Conservation (phyloP, 2,888 invertebrate genomes). For the Amblyjoppa fuscipennis region DNA sequence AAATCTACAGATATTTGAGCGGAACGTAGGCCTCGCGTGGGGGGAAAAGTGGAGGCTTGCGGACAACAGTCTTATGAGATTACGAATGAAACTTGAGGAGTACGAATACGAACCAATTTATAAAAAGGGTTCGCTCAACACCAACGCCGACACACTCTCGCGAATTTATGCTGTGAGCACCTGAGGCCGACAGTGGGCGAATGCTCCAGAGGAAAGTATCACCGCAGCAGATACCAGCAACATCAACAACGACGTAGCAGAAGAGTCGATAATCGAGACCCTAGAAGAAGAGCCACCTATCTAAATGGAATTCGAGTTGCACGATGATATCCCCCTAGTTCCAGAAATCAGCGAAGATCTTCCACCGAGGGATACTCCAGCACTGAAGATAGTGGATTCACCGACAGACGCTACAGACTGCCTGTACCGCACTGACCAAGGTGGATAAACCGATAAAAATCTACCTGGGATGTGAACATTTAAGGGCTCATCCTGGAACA, state of each 20-base stretch:
- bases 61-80: conserved; percentile 46
- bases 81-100: conserved; percentile 53
- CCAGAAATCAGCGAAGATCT: conserved; percentile 15
- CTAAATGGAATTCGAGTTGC: conserved; percentile 23
- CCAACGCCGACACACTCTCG: conserved; percentile 54
- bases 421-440: not conserved
- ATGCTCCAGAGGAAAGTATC: not conserved
- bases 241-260: not conserved
- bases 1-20: too few relatives aligned
- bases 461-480: conserved; percentile 1
- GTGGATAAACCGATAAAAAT: not conserved
- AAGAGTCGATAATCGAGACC: not conserved
- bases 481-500: not conserved
- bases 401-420: not conserved
- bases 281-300: not conserved
- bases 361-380: not conserved
- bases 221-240: not conserved
- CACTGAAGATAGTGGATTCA: conserved; percentile 18
- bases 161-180: conserved; percentile 37
- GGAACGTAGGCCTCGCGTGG: too few relatives aligned
- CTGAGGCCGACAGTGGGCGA: not conserved
- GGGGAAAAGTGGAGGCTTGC: too few relatives aligned
- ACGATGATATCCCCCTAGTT: not conserved
- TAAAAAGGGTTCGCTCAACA: conserved; percentile 51
- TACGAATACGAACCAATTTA: conserved; percentile 60